Conservation (phyloP, 2,888 invertebrate species). For the Gymnocheta viridis region DNA sequence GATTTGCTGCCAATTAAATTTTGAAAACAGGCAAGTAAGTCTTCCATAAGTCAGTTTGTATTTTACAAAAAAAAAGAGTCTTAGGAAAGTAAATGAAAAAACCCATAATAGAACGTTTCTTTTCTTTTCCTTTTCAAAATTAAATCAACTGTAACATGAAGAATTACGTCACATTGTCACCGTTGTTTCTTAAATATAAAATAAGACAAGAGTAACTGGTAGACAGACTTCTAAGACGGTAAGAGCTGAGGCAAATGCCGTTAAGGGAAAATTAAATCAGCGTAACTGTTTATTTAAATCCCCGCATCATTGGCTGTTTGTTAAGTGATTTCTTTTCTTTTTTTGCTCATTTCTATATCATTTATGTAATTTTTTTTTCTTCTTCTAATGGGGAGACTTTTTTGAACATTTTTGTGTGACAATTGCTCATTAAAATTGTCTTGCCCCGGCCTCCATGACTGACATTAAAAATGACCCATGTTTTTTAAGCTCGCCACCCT, state of each 20-base stretch:
- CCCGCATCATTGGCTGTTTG: conserved; percentile 75
- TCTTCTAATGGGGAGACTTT: conserved; percentile 26
- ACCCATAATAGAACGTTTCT: neutral
- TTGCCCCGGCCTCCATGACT: conserved; percentile 9
- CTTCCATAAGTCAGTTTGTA: no score
- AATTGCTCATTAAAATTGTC: conserved; percentile 80
- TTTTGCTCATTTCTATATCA: neutral
- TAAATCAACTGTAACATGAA: conserved; percentile 62
- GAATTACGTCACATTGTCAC: conserved; percentile 74
- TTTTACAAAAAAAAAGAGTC: conserved; percentile 32
- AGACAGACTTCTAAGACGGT: neutral
- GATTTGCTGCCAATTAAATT: conserved; percentile 68
- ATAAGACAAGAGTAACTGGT: conserved; percentile 41
- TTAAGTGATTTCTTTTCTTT: conserved; percentile 63
- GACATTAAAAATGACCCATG: conserved; percentile 45
- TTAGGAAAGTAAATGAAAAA: conserved; percentile 7
- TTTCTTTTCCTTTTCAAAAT: conserved; percentile 23
- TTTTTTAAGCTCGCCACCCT: conserved; percentile 23
- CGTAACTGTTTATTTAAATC: conserved; percentile 81
- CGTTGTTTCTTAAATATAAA: conserved; percentile 31
- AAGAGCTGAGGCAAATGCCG: conserved; percentile 43
- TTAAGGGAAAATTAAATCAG: conserved; percentile 78
- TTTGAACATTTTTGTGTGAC: conserved; percentile 55
- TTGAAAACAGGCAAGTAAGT: conserved; percentile 12
- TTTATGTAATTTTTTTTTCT: neutral